Evolutionary conservation across 1,140 invertebrate genomes (phyloP).

Genomic region (Archivesica marissinica): DNA sequence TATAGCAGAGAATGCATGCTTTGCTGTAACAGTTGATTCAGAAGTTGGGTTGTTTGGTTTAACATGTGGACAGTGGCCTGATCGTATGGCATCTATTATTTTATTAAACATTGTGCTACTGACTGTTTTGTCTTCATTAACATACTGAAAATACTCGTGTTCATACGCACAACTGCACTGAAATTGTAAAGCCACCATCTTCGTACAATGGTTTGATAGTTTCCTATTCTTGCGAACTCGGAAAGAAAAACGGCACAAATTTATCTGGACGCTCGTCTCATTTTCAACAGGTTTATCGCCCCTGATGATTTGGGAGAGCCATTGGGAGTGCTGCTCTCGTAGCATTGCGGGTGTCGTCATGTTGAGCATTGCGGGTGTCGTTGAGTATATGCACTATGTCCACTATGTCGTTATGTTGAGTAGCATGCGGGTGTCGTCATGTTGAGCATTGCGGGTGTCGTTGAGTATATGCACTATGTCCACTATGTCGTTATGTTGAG

Average conservation of each 20-base stretch:
- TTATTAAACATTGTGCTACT: background rate
- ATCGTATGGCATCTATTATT: background rate
- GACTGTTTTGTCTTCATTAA: background rate
- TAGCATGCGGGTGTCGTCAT: too few species aligned
- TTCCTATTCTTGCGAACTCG: background rate
- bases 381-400: too few species aligned
- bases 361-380: conserved; percentile 83
- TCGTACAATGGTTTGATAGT: conserved; percentile 1
- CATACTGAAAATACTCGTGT: conserved; percentile 1
- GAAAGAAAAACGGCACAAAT: background rate
- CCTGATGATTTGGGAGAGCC: background rate
- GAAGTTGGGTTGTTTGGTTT: background rate
- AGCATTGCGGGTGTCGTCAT: background rate
- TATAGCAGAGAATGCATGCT: background rate
- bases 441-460: too few species aligned
- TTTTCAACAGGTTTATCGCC: background rate
- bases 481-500: too few species aligned
- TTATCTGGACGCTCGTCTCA: background rate
- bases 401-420: too few species aligned
- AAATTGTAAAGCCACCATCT: background rate
- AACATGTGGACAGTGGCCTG: background rate
- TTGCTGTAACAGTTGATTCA: background rate
- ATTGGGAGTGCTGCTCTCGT: background rate
- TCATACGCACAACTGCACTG: background rate
- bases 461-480: too few species aligned